phyloP scores from a whole-genome alignment of 2,113 vertebrate species.

The Rhinolophus ferrumequinum region DNA sequence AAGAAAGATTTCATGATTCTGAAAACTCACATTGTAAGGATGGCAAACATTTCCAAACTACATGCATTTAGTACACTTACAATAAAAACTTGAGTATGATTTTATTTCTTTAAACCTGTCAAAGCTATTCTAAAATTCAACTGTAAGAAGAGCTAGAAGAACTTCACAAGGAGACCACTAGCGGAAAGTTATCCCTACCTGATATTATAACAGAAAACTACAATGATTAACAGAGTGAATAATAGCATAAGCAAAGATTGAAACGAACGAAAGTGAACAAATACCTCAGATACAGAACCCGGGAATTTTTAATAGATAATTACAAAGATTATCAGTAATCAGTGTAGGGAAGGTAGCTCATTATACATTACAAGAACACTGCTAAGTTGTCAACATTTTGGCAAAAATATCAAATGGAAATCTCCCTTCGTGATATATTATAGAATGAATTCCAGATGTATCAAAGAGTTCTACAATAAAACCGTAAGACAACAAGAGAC shows the following conservation, averaged over 20 bases:
- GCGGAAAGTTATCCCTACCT: not conserved
- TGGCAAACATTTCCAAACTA: not conserved
- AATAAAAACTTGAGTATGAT: not conserved
- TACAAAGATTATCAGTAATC: not conserved
- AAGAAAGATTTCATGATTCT: not conserved
- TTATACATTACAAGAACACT: not conserved
- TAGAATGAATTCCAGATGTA: not conserved
- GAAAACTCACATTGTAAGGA: not conserved
- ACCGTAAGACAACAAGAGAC: not conserved
- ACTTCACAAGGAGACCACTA: not conserved
- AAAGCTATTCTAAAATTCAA: not conserved
- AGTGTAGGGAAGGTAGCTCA: not conserved
- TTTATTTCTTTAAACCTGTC: not conserved
- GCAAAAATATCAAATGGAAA: not conserved
- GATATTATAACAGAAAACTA: not conserved
- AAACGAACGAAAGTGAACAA: not conserved
- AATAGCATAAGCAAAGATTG: not conserved
- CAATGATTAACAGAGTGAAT: not conserved
- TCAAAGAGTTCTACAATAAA: not conserved
- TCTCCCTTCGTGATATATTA: not conserved
- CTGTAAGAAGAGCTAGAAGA: not conserved
- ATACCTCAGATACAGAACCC: not conserved
- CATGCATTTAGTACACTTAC: not conserved
- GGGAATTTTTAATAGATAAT: not conserved
- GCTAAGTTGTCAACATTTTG: not conserved